These are phyloP conservation scores for Abrostola tripartita DNA, from an alignment of 2,888 invertebrate genomes.

Conservation along the genomic window DNA sequence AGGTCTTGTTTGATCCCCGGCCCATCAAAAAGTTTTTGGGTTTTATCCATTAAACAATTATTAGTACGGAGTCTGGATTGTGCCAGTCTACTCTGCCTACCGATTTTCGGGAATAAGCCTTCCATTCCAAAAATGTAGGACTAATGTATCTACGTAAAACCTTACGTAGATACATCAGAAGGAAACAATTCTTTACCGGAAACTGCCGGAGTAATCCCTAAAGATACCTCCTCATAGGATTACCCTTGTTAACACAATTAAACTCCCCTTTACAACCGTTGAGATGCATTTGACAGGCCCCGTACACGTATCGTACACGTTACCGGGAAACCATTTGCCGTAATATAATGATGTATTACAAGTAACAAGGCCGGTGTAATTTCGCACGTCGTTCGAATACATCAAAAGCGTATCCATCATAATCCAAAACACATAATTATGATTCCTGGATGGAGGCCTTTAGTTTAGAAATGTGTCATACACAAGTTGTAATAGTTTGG, in stretches of 20 bases:
- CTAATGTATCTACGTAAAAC: background rate
- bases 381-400: constrained; percentile 52
- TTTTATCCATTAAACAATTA: no score
- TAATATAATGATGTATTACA: constrained; percentile 38
- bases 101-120: no score
- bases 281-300: constrained; percentile 32
- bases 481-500: constrained; percentile 25
- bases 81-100: no score
- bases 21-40: no score
- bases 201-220: background rate
- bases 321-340: constrained; percentile 36
- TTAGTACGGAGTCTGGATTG: no score
- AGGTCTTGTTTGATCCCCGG: no score
- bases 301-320: constrained; percentile 5
- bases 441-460: constrained; percentile 26
- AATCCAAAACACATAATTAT: constrained; percentile 59
- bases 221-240: constrained; percentile 2
- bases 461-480: constrained; percentile 26
- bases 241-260: constrained; percentile 14
- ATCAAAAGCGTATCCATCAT: constrained; percentile 58
- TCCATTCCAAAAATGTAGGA: no score
- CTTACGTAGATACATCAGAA: background rate
- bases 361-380: constrained; percentile 42
- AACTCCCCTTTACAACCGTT: constrained; percentile 25
- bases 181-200: background rate